Percentiles rank a stretch among this genome's conserved stretches.
Conservation (phyloP, 2,888 invertebrate genomes). For the Drosophila longiperda region DNA sequence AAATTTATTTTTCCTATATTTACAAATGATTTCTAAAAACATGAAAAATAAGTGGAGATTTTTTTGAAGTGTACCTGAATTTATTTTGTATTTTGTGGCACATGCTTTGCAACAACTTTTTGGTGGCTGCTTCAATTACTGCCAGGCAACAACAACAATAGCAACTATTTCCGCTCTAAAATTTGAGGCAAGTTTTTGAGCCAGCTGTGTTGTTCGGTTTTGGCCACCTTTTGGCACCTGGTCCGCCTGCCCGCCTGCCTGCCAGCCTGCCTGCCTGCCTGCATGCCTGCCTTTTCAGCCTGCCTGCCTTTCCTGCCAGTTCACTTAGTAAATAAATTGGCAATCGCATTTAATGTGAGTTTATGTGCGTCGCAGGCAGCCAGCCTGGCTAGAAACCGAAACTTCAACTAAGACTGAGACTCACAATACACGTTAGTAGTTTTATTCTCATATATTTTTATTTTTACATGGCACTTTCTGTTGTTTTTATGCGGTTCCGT, state of each 20-base stretch:
- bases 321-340: slow-evolving; percentile 82
- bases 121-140: slow-evolving; percentile 72
- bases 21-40: neutral
- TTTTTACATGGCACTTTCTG: slow-evolving; percentile 27
- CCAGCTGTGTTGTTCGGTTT: slow-evolving; percentile 64
- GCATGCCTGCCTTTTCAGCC: slow-evolving; percentile 21
- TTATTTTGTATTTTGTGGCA: slow-evolving; percentile 58
- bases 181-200: slow-evolving; percentile 74
- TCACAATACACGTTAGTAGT: slow-evolving; percentile 48
- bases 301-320: slow-evolving; percentile 37
- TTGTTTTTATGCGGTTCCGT: slow-evolving; percentile 34
- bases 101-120: slow-evolving; percentile 70
- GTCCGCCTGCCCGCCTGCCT: too few species aligned
- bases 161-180: slow-evolving; percentile 77
- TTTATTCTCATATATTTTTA: slow-evolving; percentile 55
- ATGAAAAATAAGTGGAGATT: neutral
- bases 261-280: slow-evolving; percentile 3
- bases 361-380: slow-evolving; percentile 69
- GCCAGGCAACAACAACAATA: slow-evolving; percentile 32
- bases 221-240: slow-evolving; percentile 33
- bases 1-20: too few species aligned
- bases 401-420: slow-evolving; percentile 28
- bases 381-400: slow-evolving; percentile 37
- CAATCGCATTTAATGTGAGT: slow-evolving; percentile 81
- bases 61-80: neutral